phyloP scores from a whole-genome alignment of 1,140 invertebrate genomes.

The Frieseomelitta varia region DNA sequence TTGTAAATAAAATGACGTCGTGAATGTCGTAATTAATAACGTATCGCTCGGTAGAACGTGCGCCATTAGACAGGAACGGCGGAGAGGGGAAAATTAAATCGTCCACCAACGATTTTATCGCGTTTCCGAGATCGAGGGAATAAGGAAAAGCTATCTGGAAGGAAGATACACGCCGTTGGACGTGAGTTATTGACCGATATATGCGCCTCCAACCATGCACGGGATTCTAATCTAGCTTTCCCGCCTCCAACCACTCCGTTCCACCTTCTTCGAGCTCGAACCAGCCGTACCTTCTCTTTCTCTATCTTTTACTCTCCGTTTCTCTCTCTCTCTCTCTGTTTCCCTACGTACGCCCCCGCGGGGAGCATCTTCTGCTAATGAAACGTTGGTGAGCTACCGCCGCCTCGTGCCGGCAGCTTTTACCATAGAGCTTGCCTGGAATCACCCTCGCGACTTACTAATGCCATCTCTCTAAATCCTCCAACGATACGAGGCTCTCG shows the following conservation, averaged over 20 bases:
- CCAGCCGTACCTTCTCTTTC: constrained; percentile 34
- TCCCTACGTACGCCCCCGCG: constrained; percentile 68
- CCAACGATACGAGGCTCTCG: constrained; percentile 28
- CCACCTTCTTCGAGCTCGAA: constrained; percentile 66
- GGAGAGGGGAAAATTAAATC: constrained; percentile 14
- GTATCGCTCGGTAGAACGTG: neutral
- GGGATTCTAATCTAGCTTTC: constrained; percentile 81
- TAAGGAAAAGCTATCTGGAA: constrained; percentile 49
- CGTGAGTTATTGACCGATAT: constrained; percentile 70
- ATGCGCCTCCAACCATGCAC: constrained; percentile 72
- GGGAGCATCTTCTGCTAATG: constrained; percentile 82
- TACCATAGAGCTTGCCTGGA: constrained; percentile 57
- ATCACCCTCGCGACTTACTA: constrained; percentile 76
- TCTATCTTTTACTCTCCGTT: neutral
- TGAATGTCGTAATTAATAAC: constrained; percentile 28
- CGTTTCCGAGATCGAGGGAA: constrained; percentile 36
- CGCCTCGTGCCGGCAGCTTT: constrained; percentile 79
- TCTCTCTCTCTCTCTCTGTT: constrained; percentile 42
- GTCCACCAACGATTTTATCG: constrained; percentile 45
- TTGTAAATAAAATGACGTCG: neutral
- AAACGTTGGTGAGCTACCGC: constrained; percentile 81
- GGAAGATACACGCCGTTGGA: constrained; percentile 55
- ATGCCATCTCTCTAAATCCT: constrained; percentile 52
- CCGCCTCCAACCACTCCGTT: constrained; percentile 65
- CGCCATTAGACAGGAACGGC: neutral